phyloP scores from a whole-genome alignment of 2,797 vertebrate genomes.

The Harpagifer antarcticus region DNA sequence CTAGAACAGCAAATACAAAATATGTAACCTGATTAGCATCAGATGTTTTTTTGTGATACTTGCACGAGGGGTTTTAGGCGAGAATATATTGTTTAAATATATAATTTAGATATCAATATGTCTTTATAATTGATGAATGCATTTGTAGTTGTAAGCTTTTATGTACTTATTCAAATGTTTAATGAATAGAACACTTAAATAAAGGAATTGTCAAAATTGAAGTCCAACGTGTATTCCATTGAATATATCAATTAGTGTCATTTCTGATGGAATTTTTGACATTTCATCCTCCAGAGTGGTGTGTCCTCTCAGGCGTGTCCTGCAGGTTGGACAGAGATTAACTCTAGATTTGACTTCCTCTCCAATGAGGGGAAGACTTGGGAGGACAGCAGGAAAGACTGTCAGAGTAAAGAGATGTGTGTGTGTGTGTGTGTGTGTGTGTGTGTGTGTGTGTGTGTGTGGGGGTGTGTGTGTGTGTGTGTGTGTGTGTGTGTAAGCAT shows the following conservation, averaged over 20 bases:
- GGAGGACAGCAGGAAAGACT: too few relatives aligned
- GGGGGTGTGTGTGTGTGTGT: too few relatives aligned
- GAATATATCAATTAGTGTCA: not conserved
- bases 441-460: too few relatives aligned
- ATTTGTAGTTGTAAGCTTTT: not conserved
- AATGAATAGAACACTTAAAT: not conserved
- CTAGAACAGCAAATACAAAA: not conserved
- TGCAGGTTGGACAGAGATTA: conserved; percentile 11
- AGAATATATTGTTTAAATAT: not conserved
- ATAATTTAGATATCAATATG: too few relatives aligned
- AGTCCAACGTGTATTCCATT: not conserved
- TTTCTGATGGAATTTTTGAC: not conserved
- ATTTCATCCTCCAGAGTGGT: not conserved
- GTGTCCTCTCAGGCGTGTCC: conserved; percentile 6
- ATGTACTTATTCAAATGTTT: not conserved
- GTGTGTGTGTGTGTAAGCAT: too few relatives aligned
- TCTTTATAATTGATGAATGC: too few relatives aligned
- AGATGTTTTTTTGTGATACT: not conserved
- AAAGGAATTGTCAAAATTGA: not conserved
- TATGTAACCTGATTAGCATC: too few relatives aligned
- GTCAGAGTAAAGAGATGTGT: too few relatives aligned
- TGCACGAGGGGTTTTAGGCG: not conserved
- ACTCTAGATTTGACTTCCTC: too few relatives aligned
- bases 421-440: too few relatives aligned
- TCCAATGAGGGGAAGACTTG: too few relatives aligned